Evolutionary conservation across 2,797 vertebrate species (phyloP).

Genomic region (Nothura maculosa): DNA sequence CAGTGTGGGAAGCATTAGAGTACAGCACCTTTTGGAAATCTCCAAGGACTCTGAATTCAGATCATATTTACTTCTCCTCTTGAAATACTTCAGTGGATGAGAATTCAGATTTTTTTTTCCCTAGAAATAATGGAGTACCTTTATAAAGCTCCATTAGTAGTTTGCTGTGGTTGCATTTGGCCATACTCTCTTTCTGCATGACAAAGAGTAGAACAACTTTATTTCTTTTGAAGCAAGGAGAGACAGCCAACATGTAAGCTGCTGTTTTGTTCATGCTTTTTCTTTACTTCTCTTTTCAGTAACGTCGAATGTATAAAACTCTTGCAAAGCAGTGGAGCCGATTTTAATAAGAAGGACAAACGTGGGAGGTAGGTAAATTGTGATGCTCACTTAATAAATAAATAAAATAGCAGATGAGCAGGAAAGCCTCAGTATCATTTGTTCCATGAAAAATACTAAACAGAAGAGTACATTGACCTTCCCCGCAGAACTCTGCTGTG

Average conservation of each 20-base stretch:
- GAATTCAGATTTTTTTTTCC: neutral
- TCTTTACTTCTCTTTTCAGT: constrained; percentile 82
- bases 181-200: neutral
- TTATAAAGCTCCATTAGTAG: neutral
- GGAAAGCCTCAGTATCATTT: neutral
- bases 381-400: neutral
- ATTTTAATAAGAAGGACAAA: constrained; percentile 94
- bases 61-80: neutral
- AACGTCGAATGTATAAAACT: constrained; percentile 98
- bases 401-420: neutral
- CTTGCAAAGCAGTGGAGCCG: constrained; percentile 93
- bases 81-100: neutral
- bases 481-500: neutral
- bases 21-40: neutral
- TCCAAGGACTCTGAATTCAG: neutral
- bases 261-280: constrained; percentile 39
- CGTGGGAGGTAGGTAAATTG: constrained; percentile 89
- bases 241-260: neutral
- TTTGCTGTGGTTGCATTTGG: neutral
- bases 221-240: neutral
- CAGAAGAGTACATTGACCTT: neutral
- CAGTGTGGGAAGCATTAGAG: neutral
- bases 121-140: neutral
- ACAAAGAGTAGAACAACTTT: neutral
- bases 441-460: neutral